phyloP scores from a whole-genome alignment of 2,797 vertebrate genomes.

The Malacoraja senta region DNA sequence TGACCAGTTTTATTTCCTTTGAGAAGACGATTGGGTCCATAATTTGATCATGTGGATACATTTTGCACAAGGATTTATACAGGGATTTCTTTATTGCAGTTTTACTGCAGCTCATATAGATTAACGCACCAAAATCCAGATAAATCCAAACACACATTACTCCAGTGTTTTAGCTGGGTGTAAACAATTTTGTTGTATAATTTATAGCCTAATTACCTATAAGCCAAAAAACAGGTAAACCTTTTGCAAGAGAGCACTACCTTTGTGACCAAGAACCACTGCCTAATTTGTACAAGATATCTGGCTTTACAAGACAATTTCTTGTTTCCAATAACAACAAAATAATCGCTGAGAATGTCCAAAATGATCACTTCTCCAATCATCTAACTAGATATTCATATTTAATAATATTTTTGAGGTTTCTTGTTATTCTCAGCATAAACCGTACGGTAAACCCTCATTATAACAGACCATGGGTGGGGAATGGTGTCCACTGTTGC shows the following conservation, averaged over 20 bases:
- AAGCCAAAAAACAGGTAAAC: background rate
- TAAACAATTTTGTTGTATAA: background rate
- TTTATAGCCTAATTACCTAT: too few relatives aligned
- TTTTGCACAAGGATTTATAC: background rate
- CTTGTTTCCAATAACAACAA: background rate
- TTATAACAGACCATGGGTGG: too few relatives aligned
- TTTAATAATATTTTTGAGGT: background rate
- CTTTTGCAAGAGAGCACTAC: background rate
- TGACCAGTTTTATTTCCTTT: background rate
- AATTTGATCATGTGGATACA: background rate
- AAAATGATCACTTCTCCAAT: background rate
- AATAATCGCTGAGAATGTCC: background rate
- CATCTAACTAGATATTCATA: background rate
- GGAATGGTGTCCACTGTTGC: too few relatives aligned
- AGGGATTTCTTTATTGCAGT: background rate
- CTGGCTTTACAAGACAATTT: background rate
- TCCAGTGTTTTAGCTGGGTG: background rate
- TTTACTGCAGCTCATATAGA: background rate
- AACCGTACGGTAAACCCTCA: background rate
- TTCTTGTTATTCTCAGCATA: background rate
- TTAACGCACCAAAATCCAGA: background rate
- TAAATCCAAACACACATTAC: background rate
- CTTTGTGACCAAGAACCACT: background rate
- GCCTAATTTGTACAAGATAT: background rate
- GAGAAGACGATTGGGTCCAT: background rate